Percentiles rank a stretch among this genome's conserved stretches.
Evolutionary conservation across 1,140 invertebrate genomes (phyloP).

Genomic region (Elysia chlorotica): DNA sequence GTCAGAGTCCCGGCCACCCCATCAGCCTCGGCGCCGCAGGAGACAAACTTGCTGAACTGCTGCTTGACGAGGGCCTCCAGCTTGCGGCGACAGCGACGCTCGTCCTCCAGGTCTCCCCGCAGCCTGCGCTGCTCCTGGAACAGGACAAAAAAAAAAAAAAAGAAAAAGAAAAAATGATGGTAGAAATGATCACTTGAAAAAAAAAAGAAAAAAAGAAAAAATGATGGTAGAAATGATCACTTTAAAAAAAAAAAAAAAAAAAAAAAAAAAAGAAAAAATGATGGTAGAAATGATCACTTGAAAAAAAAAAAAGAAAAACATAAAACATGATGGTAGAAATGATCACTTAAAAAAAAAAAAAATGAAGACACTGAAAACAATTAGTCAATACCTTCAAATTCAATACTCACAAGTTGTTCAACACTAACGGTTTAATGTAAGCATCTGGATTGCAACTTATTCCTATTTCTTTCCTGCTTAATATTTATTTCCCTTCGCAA

Average conservation of each 20-base stretch:
- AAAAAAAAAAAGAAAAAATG: background rate
- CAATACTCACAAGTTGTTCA: no score
- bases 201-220: background rate
- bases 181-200: background rate
- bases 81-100: slow-evolving; percentile 13
- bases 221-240: background rate
- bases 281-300: background rate
- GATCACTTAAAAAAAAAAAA: background rate
- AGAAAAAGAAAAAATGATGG: background rate
- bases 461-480: no score
- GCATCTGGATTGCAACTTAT: no score
- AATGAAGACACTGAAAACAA: no score
- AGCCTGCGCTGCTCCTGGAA: slow-evolving; percentile 16
- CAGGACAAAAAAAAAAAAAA: background rate
- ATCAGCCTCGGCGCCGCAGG: no score
- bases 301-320: background rate
- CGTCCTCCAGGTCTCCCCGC: slow-evolving; percentile 15
- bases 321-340: background rate
- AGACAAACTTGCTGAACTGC: slow-evolving; percentile 3
- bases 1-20: slow-evolving; percentile 7
- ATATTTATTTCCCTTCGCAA: no score
- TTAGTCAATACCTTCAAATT: no score
- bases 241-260: background rate
- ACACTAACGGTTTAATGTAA: no score
- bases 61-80: slow-evolving; percentile 7